Evolutionary conservation across 2,888 invertebrate species (phyloP).

Genomic region (Suillia variegata): DNA sequence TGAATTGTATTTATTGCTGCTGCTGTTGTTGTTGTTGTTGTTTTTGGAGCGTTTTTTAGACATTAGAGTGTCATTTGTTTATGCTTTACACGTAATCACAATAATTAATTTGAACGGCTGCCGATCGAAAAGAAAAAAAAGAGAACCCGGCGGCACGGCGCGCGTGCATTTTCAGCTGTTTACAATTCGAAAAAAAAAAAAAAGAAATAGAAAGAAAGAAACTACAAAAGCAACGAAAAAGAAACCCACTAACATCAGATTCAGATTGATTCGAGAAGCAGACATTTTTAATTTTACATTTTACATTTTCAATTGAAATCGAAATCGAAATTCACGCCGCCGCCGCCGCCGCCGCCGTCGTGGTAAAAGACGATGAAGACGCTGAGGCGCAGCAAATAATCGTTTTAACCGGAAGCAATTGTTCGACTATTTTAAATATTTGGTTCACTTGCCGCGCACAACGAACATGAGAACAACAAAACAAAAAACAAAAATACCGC

Average conservation of each 20-base stretch:
- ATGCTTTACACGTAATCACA: not conserved
- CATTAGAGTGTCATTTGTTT: not conserved
- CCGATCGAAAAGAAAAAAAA: too few species aligned
- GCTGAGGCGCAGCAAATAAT: too few species aligned
- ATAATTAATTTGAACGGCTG: not conserved
- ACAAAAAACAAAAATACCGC: not conserved
- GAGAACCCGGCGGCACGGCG: too few species aligned
- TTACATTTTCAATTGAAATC: too few species aligned
- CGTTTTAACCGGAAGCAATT: conserved; percentile 54
- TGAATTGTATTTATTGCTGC: too few species aligned
- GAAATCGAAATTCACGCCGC: not conserved
- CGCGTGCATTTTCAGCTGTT: not conserved
- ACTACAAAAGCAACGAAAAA: not conserved
- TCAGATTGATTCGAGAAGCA: too few species aligned
- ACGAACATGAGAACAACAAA: not conserved
- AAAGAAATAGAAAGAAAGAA: not conserved
- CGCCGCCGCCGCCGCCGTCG: conserved; percentile 22
- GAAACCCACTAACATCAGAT: not conserved
- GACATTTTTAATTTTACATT: too few species aligned
- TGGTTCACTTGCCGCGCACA: conserved; percentile 37
- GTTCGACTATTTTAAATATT: conserved; percentile 50
- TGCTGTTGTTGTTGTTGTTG: too few species aligned
- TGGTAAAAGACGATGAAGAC: too few species aligned
- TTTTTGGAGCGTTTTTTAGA: too few species aligned
- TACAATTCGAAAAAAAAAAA: not conserved